phyloP scores from a whole-genome alignment of 2,888 invertebrate species.

The Pachycephus smyrnensis region DNA sequence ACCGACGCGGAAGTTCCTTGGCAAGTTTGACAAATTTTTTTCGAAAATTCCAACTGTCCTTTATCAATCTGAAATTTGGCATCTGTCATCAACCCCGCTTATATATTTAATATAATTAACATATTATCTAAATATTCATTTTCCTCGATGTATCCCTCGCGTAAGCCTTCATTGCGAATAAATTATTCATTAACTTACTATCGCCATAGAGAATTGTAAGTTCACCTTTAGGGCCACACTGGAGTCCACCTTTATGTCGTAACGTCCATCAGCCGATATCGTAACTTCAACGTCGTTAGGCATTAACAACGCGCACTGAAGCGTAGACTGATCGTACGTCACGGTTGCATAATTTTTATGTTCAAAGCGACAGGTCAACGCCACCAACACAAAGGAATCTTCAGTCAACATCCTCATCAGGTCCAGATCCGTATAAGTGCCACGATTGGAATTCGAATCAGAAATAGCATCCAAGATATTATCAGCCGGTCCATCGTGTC shows the following conservation, averaged over 20 bases:
- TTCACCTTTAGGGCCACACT: neutral
- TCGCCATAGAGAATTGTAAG: neutral
- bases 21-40: conserved; percentile 2
- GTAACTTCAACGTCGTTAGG: conserved; percentile 46
- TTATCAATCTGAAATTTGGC: conserved; percentile 18
- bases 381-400: conserved; percentile 56
- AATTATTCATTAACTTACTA: neutral
- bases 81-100: neutral
- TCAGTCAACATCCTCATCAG: conserved; percentile 37
- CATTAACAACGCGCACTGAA: conserved; percentile 50
- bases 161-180: neutral
- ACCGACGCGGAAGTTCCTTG: conserved; percentile 15
- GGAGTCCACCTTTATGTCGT: conserved; percentile 20
- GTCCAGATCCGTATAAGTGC: conserved; percentile 6
- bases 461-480: neutral
- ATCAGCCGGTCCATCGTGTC: conserved; percentile 5
- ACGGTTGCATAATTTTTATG: conserved; percentile 71
- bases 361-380: conserved; percentile 63
- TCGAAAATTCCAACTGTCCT: conserved; percentile 16
- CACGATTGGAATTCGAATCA: neutral
- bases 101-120: too few species aligned
- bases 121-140: conserved; percentile 17
- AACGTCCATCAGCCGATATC: conserved; percentile 40
- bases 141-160: neutral
- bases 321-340: conserved; percentile 64